A percentile compares a stretch with the other conserved stretches of the same genome.
phyloP scores from a whole-genome alignment of 2,888 invertebrate species.

The Poecilus cupreus region DNA sequence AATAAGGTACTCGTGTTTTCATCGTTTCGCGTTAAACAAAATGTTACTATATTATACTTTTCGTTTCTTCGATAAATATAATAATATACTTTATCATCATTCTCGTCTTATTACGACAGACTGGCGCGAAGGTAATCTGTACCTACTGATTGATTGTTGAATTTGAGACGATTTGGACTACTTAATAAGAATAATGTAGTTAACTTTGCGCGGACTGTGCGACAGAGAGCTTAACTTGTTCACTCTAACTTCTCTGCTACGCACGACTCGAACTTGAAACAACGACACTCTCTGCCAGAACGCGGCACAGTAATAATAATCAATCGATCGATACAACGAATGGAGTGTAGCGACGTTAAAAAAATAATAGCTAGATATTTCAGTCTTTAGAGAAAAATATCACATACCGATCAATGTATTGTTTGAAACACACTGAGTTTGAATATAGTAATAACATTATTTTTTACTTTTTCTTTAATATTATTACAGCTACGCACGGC shows the following conservation, averaged over 20 bases:
- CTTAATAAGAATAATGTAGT: conserved; percentile 57
- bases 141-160: conserved; percentile 39
- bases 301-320: conserved; percentile 51
- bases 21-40: conserved; percentile 57
- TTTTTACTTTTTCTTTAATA: conserved; percentile 35
- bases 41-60: conserved; percentile 56
- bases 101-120: conserved; percentile 63
- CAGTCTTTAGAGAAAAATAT: conserved; percentile 76
- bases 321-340: conserved; percentile 54
- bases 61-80: conserved; percentile 57
- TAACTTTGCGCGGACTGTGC: conserved; percentile 53
- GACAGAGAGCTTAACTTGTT: conserved; percentile 31
- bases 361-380: conserved; percentile 72
- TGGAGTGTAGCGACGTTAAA: conserved; percentile 64
- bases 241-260: conserved; percentile 11
- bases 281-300: conserved; percentile 46
- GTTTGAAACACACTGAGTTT: conserved; percentile 55
- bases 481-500: conserved; percentile 39
- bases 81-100: conserved; percentile 49
- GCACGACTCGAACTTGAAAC: conserved; percentile 8
- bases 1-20: conserved; percentile 58
- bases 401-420: conserved; percentile 71
- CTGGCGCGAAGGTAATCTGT: conserved; percentile 58
- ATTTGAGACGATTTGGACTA: conserved; percentile 47
- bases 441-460: conserved; percentile 54